Percentiles rank a stretch among this genome's conserved stretches.
These are phyloP conservation scores for Calliopsis andreniformis DNA, from an alignment of 1,140 invertebrate species.

Conservation along the genomic window DNA sequence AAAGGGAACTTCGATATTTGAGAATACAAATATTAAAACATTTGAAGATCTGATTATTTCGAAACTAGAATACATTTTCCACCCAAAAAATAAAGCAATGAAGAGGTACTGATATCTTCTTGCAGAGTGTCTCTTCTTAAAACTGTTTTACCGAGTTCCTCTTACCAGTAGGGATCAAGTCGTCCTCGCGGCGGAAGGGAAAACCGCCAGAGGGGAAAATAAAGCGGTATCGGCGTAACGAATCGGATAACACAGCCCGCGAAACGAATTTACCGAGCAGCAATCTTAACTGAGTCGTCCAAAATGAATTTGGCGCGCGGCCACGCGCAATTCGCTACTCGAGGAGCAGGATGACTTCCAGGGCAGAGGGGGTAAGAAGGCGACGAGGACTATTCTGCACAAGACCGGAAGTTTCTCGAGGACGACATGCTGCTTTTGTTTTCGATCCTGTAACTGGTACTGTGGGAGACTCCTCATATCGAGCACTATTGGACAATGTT, in stretches of 20 bases:
- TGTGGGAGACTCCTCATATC: too few relatives aligned
- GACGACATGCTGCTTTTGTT: neutral
- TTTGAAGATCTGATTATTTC: too few relatives aligned
- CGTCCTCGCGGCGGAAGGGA: neutral
- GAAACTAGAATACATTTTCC: too few relatives aligned
- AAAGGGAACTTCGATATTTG: too few relatives aligned
- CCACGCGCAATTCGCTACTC: conserved; percentile 5
- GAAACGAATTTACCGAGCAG: neutral
- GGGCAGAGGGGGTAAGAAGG: neutral
- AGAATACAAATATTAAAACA: too few relatives aligned
- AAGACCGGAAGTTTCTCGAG: conserved; percentile 15
- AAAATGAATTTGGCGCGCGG: conserved; percentile 39
- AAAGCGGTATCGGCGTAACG: conserved; percentile 2
- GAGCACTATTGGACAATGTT: too few relatives aligned
- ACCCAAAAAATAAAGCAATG: too few relatives aligned
- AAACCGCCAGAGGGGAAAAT: neutral
- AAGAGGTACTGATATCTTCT: too few relatives aligned
- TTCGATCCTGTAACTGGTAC: too few relatives aligned
- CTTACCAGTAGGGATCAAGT: neutral
- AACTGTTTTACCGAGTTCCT: too few relatives aligned
- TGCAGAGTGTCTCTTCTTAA: too few relatives aligned
- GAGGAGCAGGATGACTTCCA: neutral
- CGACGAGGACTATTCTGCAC: neutral
- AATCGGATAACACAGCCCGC: conserved; percentile 11
- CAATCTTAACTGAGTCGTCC: conserved; percentile 1